phyloP scores from a whole-genome alignment of 2,797 vertebrate genomes.

The Vespertilio murinus region DNA sequence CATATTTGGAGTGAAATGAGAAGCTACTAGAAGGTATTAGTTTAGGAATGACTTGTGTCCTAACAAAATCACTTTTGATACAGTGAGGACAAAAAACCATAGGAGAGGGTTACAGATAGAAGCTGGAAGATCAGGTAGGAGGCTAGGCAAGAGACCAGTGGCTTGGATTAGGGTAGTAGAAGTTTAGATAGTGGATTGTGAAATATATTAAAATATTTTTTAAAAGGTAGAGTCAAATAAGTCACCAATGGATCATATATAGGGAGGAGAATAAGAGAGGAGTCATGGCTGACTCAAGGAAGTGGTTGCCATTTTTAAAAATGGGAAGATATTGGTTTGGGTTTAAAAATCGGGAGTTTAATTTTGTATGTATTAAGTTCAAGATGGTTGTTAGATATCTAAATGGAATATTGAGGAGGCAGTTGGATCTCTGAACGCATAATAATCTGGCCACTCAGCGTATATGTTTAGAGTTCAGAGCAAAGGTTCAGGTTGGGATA shows the following conservation, averaged over 20 bases:
- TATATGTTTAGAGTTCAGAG: neutral
- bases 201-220: neutral
- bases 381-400: neutral
- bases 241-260: neutral
- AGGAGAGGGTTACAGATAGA: neutral
- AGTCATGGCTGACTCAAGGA: neutral
- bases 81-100: neutral
- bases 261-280: neutral
- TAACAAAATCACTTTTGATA: neutral
- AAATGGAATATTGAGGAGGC: neutral
- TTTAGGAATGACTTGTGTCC: neutral
- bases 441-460: too few species aligned
- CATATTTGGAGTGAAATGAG: neutral
- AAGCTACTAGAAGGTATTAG: neutral
- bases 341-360: neutral
- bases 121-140: neutral
- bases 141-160: neutral
- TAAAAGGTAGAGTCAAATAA: neutral
- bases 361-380: neutral
- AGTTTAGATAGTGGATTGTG: neutral
- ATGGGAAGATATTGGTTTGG: neutral
- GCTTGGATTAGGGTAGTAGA: neutral
- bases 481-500: neutral
- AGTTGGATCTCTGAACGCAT: neutral
- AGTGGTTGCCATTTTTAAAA: neutral